These are phyloP conservation scores for Hyperopisus bebe DNA, from an alignment of 2,113 vertebrate species.

Conservation along the genomic window DNA sequence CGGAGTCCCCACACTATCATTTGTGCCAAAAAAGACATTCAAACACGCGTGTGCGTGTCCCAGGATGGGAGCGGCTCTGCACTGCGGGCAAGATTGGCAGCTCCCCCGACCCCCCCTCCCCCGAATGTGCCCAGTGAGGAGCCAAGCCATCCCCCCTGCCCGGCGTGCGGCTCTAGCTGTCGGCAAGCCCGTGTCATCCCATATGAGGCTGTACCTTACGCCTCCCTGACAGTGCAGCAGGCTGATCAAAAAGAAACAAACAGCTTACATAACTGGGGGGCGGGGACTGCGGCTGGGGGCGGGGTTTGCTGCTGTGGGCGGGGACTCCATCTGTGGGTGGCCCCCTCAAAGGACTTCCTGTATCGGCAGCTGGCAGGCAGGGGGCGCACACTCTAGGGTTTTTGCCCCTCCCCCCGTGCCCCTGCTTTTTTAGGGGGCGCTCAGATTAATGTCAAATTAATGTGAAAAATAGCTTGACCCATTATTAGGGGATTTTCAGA, in stretches of 20 bases:
- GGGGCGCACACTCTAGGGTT: not conserved
- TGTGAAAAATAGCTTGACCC: not conserved
- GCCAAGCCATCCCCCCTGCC: not conserved
- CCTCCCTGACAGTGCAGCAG: not conserved
- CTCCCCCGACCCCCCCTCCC: not conserved
- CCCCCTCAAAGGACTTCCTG: conserved; percentile 1
- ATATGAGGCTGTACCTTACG: conserved; percentile 10
- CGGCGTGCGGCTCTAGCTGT: not conserved
- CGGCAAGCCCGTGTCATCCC: not conserved
- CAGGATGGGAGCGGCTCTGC: not conserved
- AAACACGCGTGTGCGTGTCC: not conserved
- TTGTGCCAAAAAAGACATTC: not conserved
- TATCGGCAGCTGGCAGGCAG: not conserved
- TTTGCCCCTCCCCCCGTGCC: not conserved
- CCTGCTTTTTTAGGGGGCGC: not conserved
- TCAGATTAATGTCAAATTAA: not conserved
- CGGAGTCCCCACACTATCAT: not conserved
- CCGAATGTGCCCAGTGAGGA: not conserved
- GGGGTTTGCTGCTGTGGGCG: too few species aligned
- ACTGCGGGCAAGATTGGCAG: not conserved
- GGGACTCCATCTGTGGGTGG: not conserved
- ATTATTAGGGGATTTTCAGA: not conserved
- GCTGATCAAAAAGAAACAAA: conserved; percentile 23
- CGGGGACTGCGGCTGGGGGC: not conserved
- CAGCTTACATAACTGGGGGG: conserved; percentile 10